Evolutionary conservation across 2,888 invertebrate genomes (phyloP).

Genomic region (Caenorhabditis wallacei): DNA sequence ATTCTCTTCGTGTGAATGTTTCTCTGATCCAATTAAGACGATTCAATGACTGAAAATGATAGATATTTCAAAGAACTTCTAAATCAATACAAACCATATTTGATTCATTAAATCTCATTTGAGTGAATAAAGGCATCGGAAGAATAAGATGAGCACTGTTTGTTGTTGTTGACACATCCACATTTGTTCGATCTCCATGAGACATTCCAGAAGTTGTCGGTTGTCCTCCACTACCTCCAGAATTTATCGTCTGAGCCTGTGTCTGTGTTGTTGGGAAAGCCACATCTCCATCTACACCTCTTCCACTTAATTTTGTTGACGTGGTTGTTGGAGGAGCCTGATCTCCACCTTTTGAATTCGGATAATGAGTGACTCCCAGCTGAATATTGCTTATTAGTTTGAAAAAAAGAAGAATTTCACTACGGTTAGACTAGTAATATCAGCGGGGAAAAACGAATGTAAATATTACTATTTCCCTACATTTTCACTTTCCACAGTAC

Average conservation of each 20-base stretch:
- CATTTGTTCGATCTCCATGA: conserved; percentile 18
- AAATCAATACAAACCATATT: conserved; percentile 61
- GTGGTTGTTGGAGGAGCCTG: conserved; percentile 14
- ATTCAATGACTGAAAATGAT: conserved; percentile 71
- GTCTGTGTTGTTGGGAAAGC: conserved; percentile 10
- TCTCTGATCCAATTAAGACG: conserved; percentile 89
- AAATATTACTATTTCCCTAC: conserved; percentile 13
- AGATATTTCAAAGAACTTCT: neutral
- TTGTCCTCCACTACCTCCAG: conserved; percentile 1
- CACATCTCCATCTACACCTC: conserved; percentile 22
- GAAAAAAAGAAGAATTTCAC: neutral
- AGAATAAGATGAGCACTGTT: conserved; percentile 40
- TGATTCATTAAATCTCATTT: conserved; percentile 64
- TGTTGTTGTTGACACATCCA: conserved; percentile 38
- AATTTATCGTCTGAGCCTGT: conserved; percentile 23
- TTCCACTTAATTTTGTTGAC: conserved; percentile 9
- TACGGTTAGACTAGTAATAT: conserved; percentile 2
- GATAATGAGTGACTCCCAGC: conserved; percentile 59
- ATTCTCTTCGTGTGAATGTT: conserved; percentile 95
- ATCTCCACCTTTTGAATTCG: conserved; percentile 54
- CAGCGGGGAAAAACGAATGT: neutral
- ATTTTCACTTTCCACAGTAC: conserved; percentile 41
- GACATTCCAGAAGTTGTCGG: conserved; percentile 1
- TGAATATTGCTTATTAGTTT: conserved; percentile 17
- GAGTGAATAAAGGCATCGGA: conserved; percentile 62